A percentile compares a stretch with the other conserved stretches of the same genome.
phyloP scores from a whole-genome alignment of 2,888 invertebrate species.

The Hetaerina titia region DNA sequence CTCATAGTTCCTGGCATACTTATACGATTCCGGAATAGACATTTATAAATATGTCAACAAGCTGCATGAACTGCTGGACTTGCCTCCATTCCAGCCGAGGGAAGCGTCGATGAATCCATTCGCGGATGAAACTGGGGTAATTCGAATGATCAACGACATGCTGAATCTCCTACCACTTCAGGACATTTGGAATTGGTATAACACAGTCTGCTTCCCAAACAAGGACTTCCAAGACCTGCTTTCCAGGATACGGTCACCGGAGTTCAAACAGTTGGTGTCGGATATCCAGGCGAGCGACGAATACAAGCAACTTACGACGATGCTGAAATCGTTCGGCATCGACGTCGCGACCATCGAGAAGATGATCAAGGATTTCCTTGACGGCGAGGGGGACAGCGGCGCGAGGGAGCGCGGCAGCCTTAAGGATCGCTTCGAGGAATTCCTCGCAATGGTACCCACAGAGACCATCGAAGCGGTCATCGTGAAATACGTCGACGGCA shows the following conservation, averaged over 20 bases:
- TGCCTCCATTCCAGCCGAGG: conserved; percentile 69
- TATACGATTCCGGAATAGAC: conserved; percentile 73
- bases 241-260: background rate
- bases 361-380: conserved; percentile 17
- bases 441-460: background rate
- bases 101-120: background rate
- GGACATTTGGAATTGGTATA: conserved; percentile 73
- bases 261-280: conserved; percentile 27
- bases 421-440: background rate
- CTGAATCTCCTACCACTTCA: conserved; percentile 73
- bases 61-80: conserved; percentile 72
- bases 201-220: conserved; percentile 59
- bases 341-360: conserved; percentile 14
- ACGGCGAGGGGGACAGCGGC: background rate
- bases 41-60: conserved; percentile 72
- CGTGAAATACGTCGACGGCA: background rate
- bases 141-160: conserved; percentile 72
- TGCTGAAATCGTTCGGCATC: background rate
- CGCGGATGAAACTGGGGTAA: conserved; percentile 67
- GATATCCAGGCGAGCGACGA: background rate
- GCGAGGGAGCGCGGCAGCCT: background rate
- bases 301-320: conserved; percentile 6
- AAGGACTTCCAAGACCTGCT: conserved; percentile 1
- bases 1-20: conserved; percentile 72
- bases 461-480: background rate